Conservation (phyloP, 2,888 invertebrate genomes). For the Urechis unicinctus region DNA sequence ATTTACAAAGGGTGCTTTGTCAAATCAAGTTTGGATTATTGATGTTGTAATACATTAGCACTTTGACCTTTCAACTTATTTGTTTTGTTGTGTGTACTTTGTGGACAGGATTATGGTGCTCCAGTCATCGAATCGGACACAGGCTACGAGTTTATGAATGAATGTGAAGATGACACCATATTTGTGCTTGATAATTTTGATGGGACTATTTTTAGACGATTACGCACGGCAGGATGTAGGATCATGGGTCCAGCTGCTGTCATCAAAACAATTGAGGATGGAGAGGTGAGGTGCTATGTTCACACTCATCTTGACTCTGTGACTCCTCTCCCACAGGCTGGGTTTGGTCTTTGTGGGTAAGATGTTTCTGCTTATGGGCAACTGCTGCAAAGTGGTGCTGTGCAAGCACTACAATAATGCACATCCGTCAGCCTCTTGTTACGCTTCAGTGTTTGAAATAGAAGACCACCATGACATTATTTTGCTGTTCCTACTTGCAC, state of each 20-base stretch:
- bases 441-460: too few relatives aligned
- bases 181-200: slow-evolving; percentile 72
- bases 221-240: slow-evolving; percentile 51
- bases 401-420: too few relatives aligned
- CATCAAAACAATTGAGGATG: slow-evolving; percentile 36
- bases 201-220: slow-evolving; percentile 63
- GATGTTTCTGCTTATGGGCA: too few relatives aligned
- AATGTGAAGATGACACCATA: slow-evolving; percentile 55
- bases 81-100: too few relatives aligned
- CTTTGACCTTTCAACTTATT: too few relatives aligned
- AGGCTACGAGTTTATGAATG: slow-evolving; percentile 45
- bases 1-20: background rate
- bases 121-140: slow-evolving; percentile 31
- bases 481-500: too few relatives aligned
- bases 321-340: too few relatives aligned
- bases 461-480: too few relatives aligned
- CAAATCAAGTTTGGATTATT: background rate
- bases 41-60: background rate
- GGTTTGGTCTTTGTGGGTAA: too few relatives aligned
- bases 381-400: too few relatives aligned
- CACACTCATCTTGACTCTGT: background rate
- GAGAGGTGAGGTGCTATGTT: slow-evolving; percentile 49
- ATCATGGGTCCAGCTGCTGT: slow-evolving; percentile 50
- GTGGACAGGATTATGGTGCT: slow-evolving; percentile 3
- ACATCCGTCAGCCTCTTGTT: too few relatives aligned